Conservation (phyloP, 2,797 vertebrate species). For the Loriculus beryllinus region DNA sequence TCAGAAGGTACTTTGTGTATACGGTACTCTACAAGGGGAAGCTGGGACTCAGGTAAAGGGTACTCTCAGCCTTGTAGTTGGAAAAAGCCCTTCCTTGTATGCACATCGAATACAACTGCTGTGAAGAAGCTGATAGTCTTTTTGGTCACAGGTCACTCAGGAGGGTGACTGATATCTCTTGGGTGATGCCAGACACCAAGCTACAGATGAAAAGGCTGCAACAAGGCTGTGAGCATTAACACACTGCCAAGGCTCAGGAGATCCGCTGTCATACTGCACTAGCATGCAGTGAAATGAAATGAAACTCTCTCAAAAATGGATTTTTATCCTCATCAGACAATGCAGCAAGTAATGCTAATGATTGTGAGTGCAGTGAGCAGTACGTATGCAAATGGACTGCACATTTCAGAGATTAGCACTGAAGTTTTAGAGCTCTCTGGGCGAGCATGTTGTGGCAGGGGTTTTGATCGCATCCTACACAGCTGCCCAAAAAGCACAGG, state of each 20-base stretch:
- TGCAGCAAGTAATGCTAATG: not conserved
- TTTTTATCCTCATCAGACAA: not conserved
- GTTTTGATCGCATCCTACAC: not conserved
- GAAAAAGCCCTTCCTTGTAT: not conserved
- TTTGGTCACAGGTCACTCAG: not conserved
- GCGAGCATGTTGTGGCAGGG: rapidly evolving
- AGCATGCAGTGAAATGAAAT: not conserved
- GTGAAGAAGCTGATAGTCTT: not conserved
- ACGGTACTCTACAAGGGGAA: not conserved
- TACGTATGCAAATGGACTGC: not conserved
- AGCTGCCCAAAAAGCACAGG: not conserved
- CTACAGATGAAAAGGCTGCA: conserved; percentile 13
- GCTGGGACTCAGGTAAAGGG: not conserved
- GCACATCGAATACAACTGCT: not conserved
- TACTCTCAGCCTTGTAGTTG: not conserved
- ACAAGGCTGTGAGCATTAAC: not conserved
- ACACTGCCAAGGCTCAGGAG: not conserved
- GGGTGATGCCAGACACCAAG: not conserved
- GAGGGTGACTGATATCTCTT: not conserved
- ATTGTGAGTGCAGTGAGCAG: not conserved
- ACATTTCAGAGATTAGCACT: not conserved
- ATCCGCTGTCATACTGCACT: not conserved
- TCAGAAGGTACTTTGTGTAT: not conserved
- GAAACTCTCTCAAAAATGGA: not conserved
- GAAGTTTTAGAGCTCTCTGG: not conserved